Evolutionary conservation across 2,797 vertebrate genomes (phyloP).

Genomic region (Pseudochirops corinnae): DNA sequence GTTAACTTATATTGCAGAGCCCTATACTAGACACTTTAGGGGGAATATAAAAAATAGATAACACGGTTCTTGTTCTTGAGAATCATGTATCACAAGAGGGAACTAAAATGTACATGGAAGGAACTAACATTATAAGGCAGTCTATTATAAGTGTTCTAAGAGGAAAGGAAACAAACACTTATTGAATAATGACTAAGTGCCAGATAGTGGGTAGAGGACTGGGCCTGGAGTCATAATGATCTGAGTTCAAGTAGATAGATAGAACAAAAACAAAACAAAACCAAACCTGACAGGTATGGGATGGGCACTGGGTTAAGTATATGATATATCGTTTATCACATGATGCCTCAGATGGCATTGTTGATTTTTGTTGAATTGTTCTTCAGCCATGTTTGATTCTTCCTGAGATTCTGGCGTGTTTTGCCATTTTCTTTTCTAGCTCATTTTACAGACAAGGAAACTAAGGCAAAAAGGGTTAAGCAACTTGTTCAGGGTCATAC

Average conservation of each 20-base stretch:
- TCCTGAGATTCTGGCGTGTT: not conserved
- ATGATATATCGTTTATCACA: not conserved
- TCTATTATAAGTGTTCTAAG: not conserved
- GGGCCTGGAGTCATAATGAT: not conserved
- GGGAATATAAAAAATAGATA: conserved; percentile 14
- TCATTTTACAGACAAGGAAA: not conserved
- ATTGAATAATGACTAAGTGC: not conserved
- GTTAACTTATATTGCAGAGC: not conserved
- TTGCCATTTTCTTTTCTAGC: not conserved
- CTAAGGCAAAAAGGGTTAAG: not conserved
- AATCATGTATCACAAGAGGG: not conserved
- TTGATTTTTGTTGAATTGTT: not conserved
- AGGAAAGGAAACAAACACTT: not conserved
- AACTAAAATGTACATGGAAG: not conserved
- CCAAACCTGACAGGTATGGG: not conserved
- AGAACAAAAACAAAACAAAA: not conserved
- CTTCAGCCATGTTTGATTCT: not conserved
- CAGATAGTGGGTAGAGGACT: not conserved
- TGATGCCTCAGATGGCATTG: not conserved
- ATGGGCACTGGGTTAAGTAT: not conserved
- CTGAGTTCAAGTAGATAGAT: too few relatives aligned
- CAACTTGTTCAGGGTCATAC: not conserved
- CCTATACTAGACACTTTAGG: not conserved
- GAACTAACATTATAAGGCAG: not conserved
- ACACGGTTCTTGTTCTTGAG: conserved; percentile 7